Base-by-base conservation (phyloP, 2,797 vertebrate species). In the Botia almorhae region DNA sequence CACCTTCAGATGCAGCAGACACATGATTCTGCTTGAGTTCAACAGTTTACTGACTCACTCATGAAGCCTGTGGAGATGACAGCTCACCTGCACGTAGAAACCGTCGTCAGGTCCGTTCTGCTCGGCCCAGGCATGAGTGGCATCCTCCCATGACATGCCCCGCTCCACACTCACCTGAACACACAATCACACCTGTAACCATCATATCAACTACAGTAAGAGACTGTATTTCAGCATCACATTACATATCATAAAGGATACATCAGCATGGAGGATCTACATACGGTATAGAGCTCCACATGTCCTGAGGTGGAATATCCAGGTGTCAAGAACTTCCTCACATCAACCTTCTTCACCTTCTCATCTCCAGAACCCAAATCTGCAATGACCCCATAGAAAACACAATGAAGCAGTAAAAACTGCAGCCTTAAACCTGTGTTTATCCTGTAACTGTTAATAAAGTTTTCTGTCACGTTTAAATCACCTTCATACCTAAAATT, bases 61-160 rank as follows among this genome's bases (percentile, higher is more conserved):
- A 72, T 72, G 17, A 43, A 65, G 29, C 14, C 16, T 7, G 39
- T 21, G 14, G 12, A 13, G 6, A 50, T 21, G 33, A 14, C 26
- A 17, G 4, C 56, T 81, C 83, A 99, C 98, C 94, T 99, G 98
- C 4, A 99, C 94, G 87, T 99, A 99, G 91, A 99, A 99, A 23
- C 98, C 98, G 86, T 99, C 98, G n/a, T 99, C 98, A 11, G 96
- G 83, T 84, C 98, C 98, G 0, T 90, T 96, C 85, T 98, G 96
- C 0, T 99, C 98, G 0, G 97, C 96, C 98, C 98, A 99, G 53
- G 96, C 93, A 74, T 97, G 97, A 0, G 96, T 97, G 12, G 97
- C 98, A 86, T 99, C 98, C 26, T 99, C 98, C 98, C 98, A 99
- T 21, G 98, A 97, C 97, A 99, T 98, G 4, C 98, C 98, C 77